Percentiles rank a stretch among this genome's conserved stretches.
These are phyloP conservation scores for Hedya salicella DNA, from an alignment of 2,888 invertebrate genomes.

Conservation along the genomic window DNA sequence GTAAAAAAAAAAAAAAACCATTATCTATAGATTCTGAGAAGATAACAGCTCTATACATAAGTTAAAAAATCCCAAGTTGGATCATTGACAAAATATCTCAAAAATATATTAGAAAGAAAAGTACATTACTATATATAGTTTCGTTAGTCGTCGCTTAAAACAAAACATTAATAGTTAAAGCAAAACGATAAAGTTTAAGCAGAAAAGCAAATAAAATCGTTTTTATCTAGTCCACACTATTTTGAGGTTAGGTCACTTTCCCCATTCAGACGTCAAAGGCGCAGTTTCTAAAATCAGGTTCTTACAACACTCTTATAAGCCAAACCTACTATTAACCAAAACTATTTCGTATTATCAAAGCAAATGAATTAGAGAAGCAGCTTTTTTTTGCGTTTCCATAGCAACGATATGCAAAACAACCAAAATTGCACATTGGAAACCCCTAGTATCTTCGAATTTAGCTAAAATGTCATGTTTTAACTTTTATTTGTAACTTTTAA, in stretches of 20 bases:
- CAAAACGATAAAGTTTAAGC: slow-evolving; percentile 43
- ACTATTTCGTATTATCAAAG: neutral
- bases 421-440: neutral
- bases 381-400: slow-evolving; percentile 20
- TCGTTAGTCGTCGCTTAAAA: no score
- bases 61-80: no score
- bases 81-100: no score
- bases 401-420: slow-evolving; percentile 29
- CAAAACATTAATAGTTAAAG: slow-evolving; percentile 10
- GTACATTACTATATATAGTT: no score
- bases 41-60: no score
- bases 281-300: slow-evolving; percentile 35
- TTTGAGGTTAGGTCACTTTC: slow-evolving; percentile 63
- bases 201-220: slow-evolving; percentile 10
- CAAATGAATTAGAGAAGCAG: neutral
- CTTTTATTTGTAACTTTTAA: no score
- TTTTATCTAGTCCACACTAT: slow-evolving; percentile 42
- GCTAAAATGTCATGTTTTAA: neutral
- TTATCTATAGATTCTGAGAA: no score
- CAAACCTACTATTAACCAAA: neutral
- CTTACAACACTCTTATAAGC: slow-evolving; percentile 26
- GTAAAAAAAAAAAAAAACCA: no score
- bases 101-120: no score
- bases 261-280: slow-evolving; percentile 44
- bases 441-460: neutral